Evolutionary conservation across 1,140 invertebrate genomes (phyloP).

Genomic region (Ceratina australensis): DNA sequence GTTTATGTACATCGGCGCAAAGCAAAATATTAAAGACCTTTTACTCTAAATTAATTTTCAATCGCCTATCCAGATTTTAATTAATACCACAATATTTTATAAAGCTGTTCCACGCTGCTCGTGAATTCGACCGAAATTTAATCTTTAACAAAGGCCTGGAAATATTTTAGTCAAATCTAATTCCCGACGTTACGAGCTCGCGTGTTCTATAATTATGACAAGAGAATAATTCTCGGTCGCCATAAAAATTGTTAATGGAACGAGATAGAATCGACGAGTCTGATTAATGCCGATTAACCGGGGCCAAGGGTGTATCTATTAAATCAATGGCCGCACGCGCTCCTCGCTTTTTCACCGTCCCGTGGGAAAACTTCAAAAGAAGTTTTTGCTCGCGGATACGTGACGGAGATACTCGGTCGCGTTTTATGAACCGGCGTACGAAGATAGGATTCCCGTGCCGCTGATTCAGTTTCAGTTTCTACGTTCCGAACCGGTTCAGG

Average conservation of each 20-base stretch:
- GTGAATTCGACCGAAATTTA: too few species aligned
- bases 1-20: too few species aligned
- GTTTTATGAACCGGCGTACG: conserved; percentile 41
- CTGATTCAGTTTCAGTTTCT: conserved; percentile 28
- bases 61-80: too few species aligned
- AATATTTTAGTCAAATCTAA: too few species aligned
- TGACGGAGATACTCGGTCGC: conserved; percentile 30
- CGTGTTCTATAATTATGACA: too few species aligned
- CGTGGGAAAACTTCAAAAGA: conserved; percentile 61
- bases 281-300: conserved; percentile 62
- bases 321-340: conserved; percentile 53
- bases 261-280: conserved; percentile 35
- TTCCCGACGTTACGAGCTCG: too few species aligned
- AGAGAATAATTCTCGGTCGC: conserved; percentile 39
- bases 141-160: too few species aligned
- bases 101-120: too few species aligned
- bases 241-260: conserved; percentile 55
- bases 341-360: conserved; percentile 3
- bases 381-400: conserved; percentile 49
- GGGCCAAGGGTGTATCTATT: conserved; percentile 54
- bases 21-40: too few species aligned
- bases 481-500: background rate
- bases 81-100: too few species aligned
- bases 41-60: too few species aligned
- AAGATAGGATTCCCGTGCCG: conserved; percentile 36